These are phyloP conservation scores for Hymenochirus boettgeri DNA, from an alignment of 2,113 vertebrate genomes.

Conservation along the genomic window DNA sequence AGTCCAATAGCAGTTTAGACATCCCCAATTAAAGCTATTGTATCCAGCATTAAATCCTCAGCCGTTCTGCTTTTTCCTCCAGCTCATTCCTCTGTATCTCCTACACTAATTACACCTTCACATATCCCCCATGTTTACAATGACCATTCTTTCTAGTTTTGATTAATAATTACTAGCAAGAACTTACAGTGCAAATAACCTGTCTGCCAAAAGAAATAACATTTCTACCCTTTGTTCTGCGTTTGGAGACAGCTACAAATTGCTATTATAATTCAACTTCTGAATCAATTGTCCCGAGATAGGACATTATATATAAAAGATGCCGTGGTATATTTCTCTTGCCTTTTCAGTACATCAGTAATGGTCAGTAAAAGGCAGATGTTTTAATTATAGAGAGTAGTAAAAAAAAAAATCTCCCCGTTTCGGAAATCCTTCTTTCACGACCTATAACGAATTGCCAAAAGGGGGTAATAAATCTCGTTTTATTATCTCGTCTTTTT, in stretches of 20 bases:
- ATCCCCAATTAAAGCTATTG: too few relatives aligned
- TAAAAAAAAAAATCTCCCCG: slow-evolving; percentile 16
- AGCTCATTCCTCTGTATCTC: too few relatives aligned
- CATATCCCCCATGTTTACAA: background rate
- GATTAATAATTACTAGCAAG: background rate
- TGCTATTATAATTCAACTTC: background rate
- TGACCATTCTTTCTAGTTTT: background rate
- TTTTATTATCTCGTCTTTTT: slow-evolving; percentile 30
- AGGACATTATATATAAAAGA: background rate
- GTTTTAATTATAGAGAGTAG: slow-evolving; percentile 34
- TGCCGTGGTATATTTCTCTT: slow-evolving; percentile 14
- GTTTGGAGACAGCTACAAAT: slow-evolving; percentile 1
- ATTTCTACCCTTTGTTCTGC: background rate
- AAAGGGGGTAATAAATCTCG: slow-evolving; percentile 31
- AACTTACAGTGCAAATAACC: background rate
- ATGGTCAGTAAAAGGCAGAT: slow-evolving; percentile 2
- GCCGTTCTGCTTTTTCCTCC: too few relatives aligned
- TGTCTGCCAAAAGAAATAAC: background rate
- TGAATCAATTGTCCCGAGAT: background rate
- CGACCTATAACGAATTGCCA: slow-evolving; percentile 31
- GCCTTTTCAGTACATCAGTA: slow-evolving; percentile 23
- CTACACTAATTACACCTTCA: too few relatives aligned
- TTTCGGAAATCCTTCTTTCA: slow-evolving; percentile 29
- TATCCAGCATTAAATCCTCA: too few relatives aligned
- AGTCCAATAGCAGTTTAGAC: too few relatives aligned